These are phyloP conservation scores for Pteronura brasiliensis DNA, from an alignment of 2,113 vertebrate species.

Conservation along the genomic window DNA sequence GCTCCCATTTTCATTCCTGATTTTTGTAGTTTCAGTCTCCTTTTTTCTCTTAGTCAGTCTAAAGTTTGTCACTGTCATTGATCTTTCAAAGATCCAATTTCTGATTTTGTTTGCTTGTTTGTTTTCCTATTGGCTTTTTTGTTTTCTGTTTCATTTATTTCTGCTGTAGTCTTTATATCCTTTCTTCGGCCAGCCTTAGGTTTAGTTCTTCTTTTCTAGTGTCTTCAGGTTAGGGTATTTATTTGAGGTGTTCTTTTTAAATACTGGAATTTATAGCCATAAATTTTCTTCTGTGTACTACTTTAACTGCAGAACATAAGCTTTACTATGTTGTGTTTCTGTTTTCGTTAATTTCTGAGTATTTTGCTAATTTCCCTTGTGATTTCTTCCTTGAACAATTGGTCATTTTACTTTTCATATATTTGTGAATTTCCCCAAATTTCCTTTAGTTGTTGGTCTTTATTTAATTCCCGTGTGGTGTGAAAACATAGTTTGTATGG, in stretches of 20 bases:
- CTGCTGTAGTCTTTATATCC: background rate
- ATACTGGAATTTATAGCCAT: background rate
- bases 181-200: background rate
- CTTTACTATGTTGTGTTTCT: background rate
- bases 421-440: background rate
- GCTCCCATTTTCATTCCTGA: background rate
- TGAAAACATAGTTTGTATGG: background rate
- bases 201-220: background rate
- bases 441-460: background rate
- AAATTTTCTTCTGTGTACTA: background rate
- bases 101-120: background rate
- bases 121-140: background rate
- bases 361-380: background rate
- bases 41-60: background rate
- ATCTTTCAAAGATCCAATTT: background rate
- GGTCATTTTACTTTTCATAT: background rate
- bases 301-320: background rate
- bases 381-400: background rate
- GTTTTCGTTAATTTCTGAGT: background rate
- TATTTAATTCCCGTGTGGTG: background rate
- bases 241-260: background rate
- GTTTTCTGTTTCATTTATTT: background rate
- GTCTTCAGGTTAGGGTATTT: background rate
- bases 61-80: background rate
- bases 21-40: background rate